These are phyloP conservation scores for Beaufortia kweichowensis DNA, from an alignment of 2,113 vertebrate species.

Conservation along the genomic window DNA sequence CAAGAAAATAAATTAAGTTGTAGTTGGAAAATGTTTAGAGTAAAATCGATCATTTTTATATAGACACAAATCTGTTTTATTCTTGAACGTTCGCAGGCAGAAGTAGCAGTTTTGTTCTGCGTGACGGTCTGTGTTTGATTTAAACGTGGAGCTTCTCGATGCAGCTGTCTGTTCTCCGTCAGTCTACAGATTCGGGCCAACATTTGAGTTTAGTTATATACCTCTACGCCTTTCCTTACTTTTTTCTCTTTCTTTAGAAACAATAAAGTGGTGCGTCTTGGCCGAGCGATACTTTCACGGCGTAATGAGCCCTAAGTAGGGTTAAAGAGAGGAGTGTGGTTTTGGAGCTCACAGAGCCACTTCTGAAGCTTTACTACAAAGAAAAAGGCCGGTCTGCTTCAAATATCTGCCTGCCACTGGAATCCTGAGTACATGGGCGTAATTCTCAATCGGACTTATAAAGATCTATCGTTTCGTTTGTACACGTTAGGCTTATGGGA, in stretches of 20 bases:
- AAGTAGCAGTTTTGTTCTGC: constrained; percentile 34
- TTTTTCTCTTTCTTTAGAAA: constrained; percentile 42
- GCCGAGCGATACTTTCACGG: constrained; percentile 43
- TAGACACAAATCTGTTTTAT: constrained; percentile 36
- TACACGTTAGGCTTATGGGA: constrained; percentile 28
- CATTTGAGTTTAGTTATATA: constrained; percentile 27
- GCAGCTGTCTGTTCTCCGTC: constrained; percentile 26
- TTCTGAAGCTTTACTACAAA: constrained; percentile 54
- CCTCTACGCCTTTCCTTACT: constrained; percentile 13
- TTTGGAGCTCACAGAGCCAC: constrained; percentile 49
- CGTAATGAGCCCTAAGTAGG: constrained; percentile 58
- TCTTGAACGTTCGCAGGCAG: constrained; percentile 38
- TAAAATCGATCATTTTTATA: constrained; percentile 41
- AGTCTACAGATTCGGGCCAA: constrained; percentile 5
- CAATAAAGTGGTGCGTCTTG: constrained; percentile 49
- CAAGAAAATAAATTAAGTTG: constrained; percentile 6
- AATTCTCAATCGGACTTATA: constrained; percentile 49
- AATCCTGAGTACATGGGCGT: constrained; percentile 48
- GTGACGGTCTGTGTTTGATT: constrained; percentile 29
- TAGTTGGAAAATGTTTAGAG: neutral
- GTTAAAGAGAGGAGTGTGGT: constrained; percentile 51
- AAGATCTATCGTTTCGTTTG: constrained; percentile 54
- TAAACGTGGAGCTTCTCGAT: constrained; percentile 20
- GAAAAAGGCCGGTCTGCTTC: constrained; percentile 50
- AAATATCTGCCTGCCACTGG: constrained; percentile 49